Evolutionary conservation across 1,140 invertebrate genomes (phyloP).

Genomic region (Ectropis grisescens): DNA sequence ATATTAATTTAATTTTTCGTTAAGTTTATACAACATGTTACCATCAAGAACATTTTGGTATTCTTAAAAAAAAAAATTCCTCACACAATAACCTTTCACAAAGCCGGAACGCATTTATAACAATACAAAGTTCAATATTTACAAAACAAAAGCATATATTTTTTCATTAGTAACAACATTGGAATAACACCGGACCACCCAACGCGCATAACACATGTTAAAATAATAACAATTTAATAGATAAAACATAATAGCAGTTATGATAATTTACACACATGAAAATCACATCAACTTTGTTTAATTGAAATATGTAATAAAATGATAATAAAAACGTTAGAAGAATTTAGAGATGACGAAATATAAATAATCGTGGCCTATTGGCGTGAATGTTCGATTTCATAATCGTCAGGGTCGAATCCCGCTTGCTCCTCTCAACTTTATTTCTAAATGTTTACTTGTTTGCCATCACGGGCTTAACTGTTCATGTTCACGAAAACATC

Average conservation of each 20-base stretch:
- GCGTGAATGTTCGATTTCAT: too few species aligned
- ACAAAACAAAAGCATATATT: conserved; percentile 28
- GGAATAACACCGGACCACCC: conserved; percentile 42
- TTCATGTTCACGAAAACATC: too few species aligned
- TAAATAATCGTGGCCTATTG: too few species aligned
- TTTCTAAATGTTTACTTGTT: too few species aligned
- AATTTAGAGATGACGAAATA: too few species aligned
- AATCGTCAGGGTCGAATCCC: too few species aligned
- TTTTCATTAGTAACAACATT: conserved; percentile 40
- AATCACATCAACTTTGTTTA: conserved; percentile 17
- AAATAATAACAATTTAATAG: conserved; percentile 36
- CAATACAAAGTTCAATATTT: conserved; percentile 41
- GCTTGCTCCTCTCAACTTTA: too few species aligned
- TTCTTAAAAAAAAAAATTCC: too few species aligned
- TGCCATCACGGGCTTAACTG: too few species aligned
- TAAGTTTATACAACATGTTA: too few species aligned
- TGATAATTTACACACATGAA: conserved; percentile 16
- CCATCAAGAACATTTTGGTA: too few species aligned
- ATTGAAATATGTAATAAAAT: conserved; percentile 13
- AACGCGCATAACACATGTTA: conserved; percentile 36
- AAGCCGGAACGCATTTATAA: conserved; percentile 8
- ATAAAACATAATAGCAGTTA: conserved; percentile 31
- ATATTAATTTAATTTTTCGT: background rate
- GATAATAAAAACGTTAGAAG: background rate
- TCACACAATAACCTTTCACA: conserved; percentile 16